A percentile compares a stretch with the other conserved stretches of the same genome.
phyloP scores from a whole-genome alignment of 2,888 invertebrate genomes.

The Trichogramma dendrolimi region DNA sequence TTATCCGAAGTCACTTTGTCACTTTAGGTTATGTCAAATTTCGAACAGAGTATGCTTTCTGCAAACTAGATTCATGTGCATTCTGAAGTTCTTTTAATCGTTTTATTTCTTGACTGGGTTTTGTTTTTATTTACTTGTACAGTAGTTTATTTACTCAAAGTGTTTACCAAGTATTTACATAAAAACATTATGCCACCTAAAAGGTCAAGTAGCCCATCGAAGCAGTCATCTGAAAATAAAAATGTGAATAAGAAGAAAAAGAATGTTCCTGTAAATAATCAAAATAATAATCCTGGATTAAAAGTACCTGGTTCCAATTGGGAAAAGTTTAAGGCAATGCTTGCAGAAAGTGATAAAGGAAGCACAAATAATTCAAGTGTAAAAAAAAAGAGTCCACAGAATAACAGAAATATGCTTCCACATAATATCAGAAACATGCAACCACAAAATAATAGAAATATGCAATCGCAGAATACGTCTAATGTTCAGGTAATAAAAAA shows the following conservation, averaged over 20 bases:
- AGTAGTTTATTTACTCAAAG: too few relatives aligned
- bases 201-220: too few relatives aligned
- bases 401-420: slow-evolving; percentile 2
- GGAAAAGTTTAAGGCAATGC: slow-evolving; percentile 39
- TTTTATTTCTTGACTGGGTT: too few relatives aligned
- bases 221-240: too few relatives aligned
- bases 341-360: slow-evolving; percentile 26
- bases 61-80: too few relatives aligned
- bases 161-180: too few relatives aligned
- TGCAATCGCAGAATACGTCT: slow-evolving; percentile 2
- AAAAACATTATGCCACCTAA: too few relatives aligned
- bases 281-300: slow-evolving; percentile 12
- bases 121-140: too few relatives aligned
- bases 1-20: too few relatives aligned
- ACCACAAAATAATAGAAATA: slow-evolving; percentile 5
- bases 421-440: slow-evolving; percentile 16
- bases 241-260: background rate
- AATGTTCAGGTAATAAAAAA: slow-evolving; percentile 17
- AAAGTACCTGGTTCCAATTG: slow-evolving; percentile 41
- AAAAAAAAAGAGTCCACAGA: slow-evolving; percentile 20
- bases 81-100: too few relatives aligned
- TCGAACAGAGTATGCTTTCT: too few relatives aligned
- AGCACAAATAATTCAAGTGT: slow-evolving; percentile 22
- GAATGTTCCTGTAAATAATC: slow-evolving; percentile 6
- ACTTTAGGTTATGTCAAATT: too few relatives aligned